Evolutionary conservation across 2,113 vertebrate species (phyloP), one percentile per base, ranked within the genome.

Genomic region (Hippolais icterina): DNA sequence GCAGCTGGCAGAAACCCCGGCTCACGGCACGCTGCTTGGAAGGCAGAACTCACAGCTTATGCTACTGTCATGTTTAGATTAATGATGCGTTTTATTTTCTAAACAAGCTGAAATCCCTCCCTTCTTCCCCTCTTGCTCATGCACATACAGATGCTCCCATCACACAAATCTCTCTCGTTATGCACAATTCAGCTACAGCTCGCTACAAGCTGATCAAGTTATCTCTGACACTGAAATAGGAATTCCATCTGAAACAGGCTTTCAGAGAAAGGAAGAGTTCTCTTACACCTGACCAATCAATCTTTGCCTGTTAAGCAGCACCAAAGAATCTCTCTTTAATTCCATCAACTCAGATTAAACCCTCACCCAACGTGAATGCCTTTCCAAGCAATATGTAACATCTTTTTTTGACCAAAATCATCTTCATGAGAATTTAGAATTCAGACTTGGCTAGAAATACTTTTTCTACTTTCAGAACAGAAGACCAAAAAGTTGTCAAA

Each of bases 31-130:
- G 18, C 82, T 79, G 47, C 17, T 87, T 90, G 85, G 78, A 72
- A 94, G 60, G 7, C 47, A 64, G 54, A 29, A 68, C 71, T 86
- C 54, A 41, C 68, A 88, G 68, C 35, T 96, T 96, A 91, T 96
- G 68, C 60, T 92, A 24, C 83, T 92, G 89, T 86, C 87, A 64
- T 41, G 68, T 92, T 90, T 92, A 88, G 85, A 90, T 96, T 95
- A 96, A 96, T 64, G 85, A 95, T 52, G 39, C 64, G 29, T 90
- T 94, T 96, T 85, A 77, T 95, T 94, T 91, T 85, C 81, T 65
- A 87, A 97, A 93, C 66, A 83, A 91, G 66, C 50, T 74, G 14
- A 84, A 96, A 74, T 76, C 63, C 37, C 20, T 76, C 82, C 75
- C 59, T 83, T 50, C 63, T 83, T 42, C 50, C 35, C 46, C 33